Conservation (phyloP, 2,797 vertebrate genomes). For the Siniperca obscura region DNA sequence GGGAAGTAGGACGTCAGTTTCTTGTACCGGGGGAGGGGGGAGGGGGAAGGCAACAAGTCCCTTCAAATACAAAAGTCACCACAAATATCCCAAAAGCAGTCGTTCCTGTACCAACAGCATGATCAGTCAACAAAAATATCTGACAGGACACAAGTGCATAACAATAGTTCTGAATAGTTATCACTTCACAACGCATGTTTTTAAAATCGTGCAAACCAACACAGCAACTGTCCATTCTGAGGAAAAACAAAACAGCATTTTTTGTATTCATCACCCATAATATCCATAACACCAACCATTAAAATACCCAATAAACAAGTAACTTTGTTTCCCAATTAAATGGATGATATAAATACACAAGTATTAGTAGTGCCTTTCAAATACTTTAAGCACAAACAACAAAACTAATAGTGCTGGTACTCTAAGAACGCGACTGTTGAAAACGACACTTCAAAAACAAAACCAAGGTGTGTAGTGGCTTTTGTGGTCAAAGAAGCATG, state of each 20-base stretch:
- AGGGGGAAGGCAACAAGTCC: slow-evolving; percentile 29
- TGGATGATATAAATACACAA: slow-evolving; percentile 66
- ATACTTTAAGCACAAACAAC: slow-evolving; percentile 69
- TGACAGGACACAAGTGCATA: slow-evolving; percentile 70
- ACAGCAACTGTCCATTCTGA: slow-evolving; percentile 57
- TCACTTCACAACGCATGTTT: slow-evolving; percentile 67
- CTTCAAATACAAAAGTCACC: slow-evolving; percentile 22
- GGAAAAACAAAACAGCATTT: slow-evolving; percentile 50
- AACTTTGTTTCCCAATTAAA: slow-evolving; percentile 58
- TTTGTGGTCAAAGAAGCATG: slow-evolving; percentile 59
- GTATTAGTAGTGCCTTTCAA: slow-evolving; percentile 76
- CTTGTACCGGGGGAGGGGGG: slow-evolving; percentile 10
- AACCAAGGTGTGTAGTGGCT: slow-evolving; percentile 46
- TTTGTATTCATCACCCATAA: slow-evolving; percentile 53
- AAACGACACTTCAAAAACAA: slow-evolving; percentile 70
- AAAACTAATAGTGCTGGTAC: slow-evolving; percentile 57
- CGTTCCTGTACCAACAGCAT: slow-evolving; percentile 53
- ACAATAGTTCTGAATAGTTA: slow-evolving; percentile 60
- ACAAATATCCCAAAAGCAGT: slow-evolving; percentile 43
- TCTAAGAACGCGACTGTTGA: slow-evolving; percentile 32
- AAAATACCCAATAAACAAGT: slow-evolving; percentile 70
- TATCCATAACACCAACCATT: slow-evolving; percentile 69
- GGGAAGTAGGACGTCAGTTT: slow-evolving; percentile 48
- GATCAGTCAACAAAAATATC: slow-evolving; percentile 52
- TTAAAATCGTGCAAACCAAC: slow-evolving; percentile 73